Base-by-base conservation (phyloP, 92 coral and sea anemone species). In the Palythoa grandiflora region DNA sequence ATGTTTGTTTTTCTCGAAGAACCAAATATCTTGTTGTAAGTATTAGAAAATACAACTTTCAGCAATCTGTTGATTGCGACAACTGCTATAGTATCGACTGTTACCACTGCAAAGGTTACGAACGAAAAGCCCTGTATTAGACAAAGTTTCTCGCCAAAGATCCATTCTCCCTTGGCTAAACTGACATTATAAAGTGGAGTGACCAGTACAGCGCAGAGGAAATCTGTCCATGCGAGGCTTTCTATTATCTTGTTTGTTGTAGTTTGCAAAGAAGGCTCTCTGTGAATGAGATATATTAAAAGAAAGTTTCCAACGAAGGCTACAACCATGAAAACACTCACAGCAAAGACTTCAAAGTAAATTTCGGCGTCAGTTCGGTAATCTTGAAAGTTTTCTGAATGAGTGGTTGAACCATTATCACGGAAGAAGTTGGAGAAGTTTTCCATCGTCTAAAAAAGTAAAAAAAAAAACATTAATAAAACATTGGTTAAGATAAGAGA, bases 271-370 rank as follows among this genome's bases (percentile, higher is more conserved):
- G 8, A 39, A 2, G 75, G 86, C 71, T 80, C 86, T 19, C n/a
- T 47, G 74, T 80, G 86, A 53, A 80, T 80, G 38, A 44, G 59
- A 19, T 61, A 80, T 60, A 80, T 80, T 68, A 80, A 50, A 16
- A 80, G 86, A 6, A 80, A 5, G 57, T 80, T 80, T 6, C 86
- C 86, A 80, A 80, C 65, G 75, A 81, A 68, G n/a, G 86, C 86
- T 13, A 80, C 20, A 47, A 80, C n/a, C 2, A 63, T 80, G 40
- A 80, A 63, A 21, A 47, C 16, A 21, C 59, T 47, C 40, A 68
- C 74, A n/a, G 60, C 60, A n/a, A 65, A 80, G 40, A 80, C 85
- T 51, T 80, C 75, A 35, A 66, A 7, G 57, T n/a, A 60, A 16
- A 80, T 66, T 35, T 80, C 85, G 21, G 48, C 57, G 63, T 9